These are phyloP conservation scores for Baccha elongata DNA, from an alignment of 2,888 invertebrate genomes.

Conservation along the genomic window DNA sequence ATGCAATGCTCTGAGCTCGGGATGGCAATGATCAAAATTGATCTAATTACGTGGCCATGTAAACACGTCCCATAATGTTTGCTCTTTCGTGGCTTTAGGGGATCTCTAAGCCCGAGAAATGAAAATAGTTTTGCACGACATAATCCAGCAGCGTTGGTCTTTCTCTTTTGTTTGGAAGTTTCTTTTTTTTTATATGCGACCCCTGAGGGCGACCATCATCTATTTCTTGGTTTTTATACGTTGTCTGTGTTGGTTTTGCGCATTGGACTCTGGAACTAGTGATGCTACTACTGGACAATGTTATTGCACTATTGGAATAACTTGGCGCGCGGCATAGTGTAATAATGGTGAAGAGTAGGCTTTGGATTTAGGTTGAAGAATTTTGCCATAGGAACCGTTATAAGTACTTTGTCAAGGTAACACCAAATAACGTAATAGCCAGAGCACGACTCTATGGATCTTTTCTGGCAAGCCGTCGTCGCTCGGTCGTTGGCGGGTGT, in stretches of 20 bases:
- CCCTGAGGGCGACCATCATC: conserved; percentile 61
- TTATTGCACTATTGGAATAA: conserved; percentile 5
- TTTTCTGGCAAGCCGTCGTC: background rate
- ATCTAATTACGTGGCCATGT: conserved; percentile 74
- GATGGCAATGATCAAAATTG: conserved; percentile 69
- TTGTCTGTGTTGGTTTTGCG: conserved; percentile 70
- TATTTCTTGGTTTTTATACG: conserved; percentile 56
- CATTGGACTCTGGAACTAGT: conserved; percentile 41
- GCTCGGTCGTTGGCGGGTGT: conserved; percentile 51
- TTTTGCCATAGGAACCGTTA: conserved; percentile 62
- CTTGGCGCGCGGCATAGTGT: background rate
- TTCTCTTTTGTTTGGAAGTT: background rate
- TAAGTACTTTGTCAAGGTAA: conserved; percentile 73
- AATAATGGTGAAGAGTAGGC: conserved; percentile 24
- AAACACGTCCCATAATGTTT: conserved; percentile 72
- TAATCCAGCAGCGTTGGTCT: conserved; percentile 54
- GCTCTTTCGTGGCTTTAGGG: conserved; percentile 46
- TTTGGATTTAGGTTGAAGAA: conserved; percentile 49
- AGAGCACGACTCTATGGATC: conserved; percentile 46
- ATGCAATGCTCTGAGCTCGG: conserved; percentile 50
- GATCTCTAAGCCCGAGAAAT: conserved; percentile 5
- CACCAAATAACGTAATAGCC: conserved; percentile 63
- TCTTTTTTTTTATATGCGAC: conserved; percentile 44
- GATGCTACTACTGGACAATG: conserved; percentile 27
- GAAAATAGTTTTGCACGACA: conserved; percentile 58